Evolutionary conservation across 2,888 invertebrate genomes (phyloP), one percentile per base, ranked within the genome.

Genomic region (Noctua pronuba): DNA sequence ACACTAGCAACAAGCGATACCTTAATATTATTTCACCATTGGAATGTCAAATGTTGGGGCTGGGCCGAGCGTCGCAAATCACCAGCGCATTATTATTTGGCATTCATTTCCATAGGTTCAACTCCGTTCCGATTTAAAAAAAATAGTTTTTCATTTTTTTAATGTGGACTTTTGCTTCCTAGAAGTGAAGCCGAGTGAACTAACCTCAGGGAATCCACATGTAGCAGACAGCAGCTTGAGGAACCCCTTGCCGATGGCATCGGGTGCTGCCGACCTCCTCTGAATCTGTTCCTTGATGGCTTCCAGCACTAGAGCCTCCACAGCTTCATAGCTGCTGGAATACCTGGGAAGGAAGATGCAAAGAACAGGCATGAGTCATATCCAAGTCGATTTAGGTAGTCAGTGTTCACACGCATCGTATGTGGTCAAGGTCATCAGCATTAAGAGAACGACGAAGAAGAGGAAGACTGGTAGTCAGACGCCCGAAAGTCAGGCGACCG

Each of bases 241-340:
- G 88, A 99, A 98, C 88, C 99, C 99, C 77, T 99, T 98, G 0
- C 99, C 99, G 68, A 99, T 98, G 74, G 98, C 98, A 89, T 99
- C 98, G 0, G 98, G 98, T 58, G 98, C 98, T 0, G 98, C 98
- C 0, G 92, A 92, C 52, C 99, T 97, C 71, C 99, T 97, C 86
- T 98, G 98, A 24, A 99, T 95, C 93, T 99, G 99, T 88, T 99
- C 99, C 89, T 98, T 98, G 55, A 99, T 98, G 0, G 98, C 98
- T 88, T 99, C 99, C 86, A 99, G 94, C 0, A 99, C 98, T 77
- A 98, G 97, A 46, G 97, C 97, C 91, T 99, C 99, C 31, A 99
- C 97, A 31, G 96, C 96, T 79, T 98, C 98, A 73, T 96, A 95
- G 80, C 94, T 96, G 74, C 92, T 95, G 0, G 96, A 94, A 79